Conservation (phyloP, 2,797 vertebrate species). For the Leptatherina wallacei region DNA sequence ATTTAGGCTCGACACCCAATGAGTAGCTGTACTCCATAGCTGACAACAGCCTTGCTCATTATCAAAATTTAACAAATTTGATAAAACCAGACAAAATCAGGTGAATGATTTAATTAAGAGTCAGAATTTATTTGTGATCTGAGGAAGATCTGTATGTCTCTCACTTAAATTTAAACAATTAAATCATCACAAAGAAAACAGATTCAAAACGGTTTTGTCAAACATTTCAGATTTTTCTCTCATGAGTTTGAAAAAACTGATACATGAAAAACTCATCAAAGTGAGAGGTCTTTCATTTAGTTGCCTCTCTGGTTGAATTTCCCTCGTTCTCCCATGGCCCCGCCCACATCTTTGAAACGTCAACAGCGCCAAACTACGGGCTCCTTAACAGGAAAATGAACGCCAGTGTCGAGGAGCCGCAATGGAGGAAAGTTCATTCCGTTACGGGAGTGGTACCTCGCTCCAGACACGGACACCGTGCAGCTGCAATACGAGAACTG, state of each 20-base stretch:
- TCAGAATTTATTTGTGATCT: not conserved
- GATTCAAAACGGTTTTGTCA: not conserved
- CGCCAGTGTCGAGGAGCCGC: slow-evolving; percentile 51
- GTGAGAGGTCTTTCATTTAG: slow-evolving; percentile 24
- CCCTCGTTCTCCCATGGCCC: not conserved
- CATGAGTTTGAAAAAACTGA: not conserved
- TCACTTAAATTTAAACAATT: too few species aligned
- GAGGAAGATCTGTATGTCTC: too few species aligned
- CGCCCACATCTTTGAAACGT: slow-evolving; percentile 64
- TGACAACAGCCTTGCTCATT: not conserved
- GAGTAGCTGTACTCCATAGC: not conserved
- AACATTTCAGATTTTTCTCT: not conserved
- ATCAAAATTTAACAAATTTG: not conserved
- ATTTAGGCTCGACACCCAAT: not conserved
- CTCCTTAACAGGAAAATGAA: slow-evolving; percentile 46
- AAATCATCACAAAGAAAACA: too few species aligned
- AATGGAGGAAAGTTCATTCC: slow-evolving; percentile 90
- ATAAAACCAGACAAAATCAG: not conserved
- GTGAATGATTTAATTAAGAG: not conserved
- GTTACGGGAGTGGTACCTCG: slow-evolving; percentile 91
- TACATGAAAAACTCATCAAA: slow-evolving; percentile 10
- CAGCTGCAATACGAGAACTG: slow-evolving; percentile 91
- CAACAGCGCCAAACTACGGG: slow-evolving; percentile 73
- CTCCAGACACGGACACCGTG: slow-evolving; percentile 95
- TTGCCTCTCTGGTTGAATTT: not conserved